Evolutionary conservation across 2,113 vertebrate genomes (phyloP), one percentile per base, ranked within the genome.

Genomic region (Lynx canadensis): DNA sequence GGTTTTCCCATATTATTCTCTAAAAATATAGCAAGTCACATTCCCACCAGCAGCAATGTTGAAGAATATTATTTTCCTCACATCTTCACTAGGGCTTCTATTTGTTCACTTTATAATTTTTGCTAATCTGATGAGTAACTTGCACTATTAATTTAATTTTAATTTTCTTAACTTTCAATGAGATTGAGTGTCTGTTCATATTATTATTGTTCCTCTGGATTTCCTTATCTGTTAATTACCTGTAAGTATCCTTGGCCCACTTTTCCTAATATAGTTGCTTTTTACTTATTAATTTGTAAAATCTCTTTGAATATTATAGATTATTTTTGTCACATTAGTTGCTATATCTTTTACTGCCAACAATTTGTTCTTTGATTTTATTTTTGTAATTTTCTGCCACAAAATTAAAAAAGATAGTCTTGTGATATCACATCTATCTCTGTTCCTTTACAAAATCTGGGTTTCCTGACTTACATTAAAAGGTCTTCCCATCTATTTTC

Each of bases 1-100:
- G 7, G 2, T 84, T 89, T 97, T 94, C 36, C 45, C 74, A 71
- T 84, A 94, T 94, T 96, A 89, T 89, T 91, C 97, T 97, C 71
- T 94, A 94, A 97, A 97, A 96, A 94, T 95, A 83, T 48, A 81
- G 41, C 31, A 88, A 96, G 94, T 48, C 73, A 38, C 18, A 95
- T 71, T 65, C 27, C 21, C 12, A 73, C 48, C 76, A 68, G 69
- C 76, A 68, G 69, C n/a, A 29, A 69, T 90, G 23, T 69, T 87
- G 89, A 31, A 82, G 60, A 89, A 18, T 45, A 95, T 90, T 3
- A 80, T 88, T 94, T 94, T 82, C n/a, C 69, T 86, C 33, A 86
- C 19, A 38, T 81, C 65, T 91, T 23, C 7, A 69, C 3, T 41
- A 66, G 63, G 12, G 11, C 55, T 87, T 11, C 27, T 90, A 13